Base-by-base conservation (phyloP, 2,113 vertebrate species). In the Cyanistes caeruleus region DNA sequence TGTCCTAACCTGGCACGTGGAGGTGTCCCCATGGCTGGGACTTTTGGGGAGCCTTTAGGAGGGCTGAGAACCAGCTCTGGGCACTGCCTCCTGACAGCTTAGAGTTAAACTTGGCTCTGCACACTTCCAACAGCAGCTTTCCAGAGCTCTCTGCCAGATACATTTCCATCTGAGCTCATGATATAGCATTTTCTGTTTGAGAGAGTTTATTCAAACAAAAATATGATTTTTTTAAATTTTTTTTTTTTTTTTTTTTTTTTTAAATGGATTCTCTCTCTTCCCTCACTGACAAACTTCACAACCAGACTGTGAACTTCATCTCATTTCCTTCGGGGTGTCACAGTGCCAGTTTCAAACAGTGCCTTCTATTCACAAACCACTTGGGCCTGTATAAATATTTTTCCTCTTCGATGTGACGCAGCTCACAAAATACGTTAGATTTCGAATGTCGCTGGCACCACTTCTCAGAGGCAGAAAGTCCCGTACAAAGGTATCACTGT, bases 281-380 rank as follows among this genome's bases (percentile, higher is more conserved):
- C 84, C 90, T 89, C 46, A 25, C 96, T 94, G 93, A 95, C 94
- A 95, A 96, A 94, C 84, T 95, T 94, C 81, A 89, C 95, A 95
- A 95, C 69, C 93, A 93, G 97, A 93, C 96, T 97, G 76, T 64
- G 81, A 97, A 82, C 90, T 95, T 93, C 70, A 86, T 84, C 49
- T 96, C 77, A 87, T 92, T 96, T 97, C 96, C 97, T 96, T 92
- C 22, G 7, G 73, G 72, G 92, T 83, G 84, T 73, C 30, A 11
- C 18, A 1, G 70, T 97, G 94, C 97, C 97, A 93, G 83, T 92
- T 79, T 68, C 51, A 86, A 96, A 97, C 94, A 96, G 93, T 90
- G 65, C 62, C 79, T 93, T 93, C 93, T 90, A 96, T 97, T 97
- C 95, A 95, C 72, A 35, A 17, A 18, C 41, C 2, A 5, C 56